Conservation (phyloP, 2,113 vertebrate genomes). For the Turnix velox region DNA sequence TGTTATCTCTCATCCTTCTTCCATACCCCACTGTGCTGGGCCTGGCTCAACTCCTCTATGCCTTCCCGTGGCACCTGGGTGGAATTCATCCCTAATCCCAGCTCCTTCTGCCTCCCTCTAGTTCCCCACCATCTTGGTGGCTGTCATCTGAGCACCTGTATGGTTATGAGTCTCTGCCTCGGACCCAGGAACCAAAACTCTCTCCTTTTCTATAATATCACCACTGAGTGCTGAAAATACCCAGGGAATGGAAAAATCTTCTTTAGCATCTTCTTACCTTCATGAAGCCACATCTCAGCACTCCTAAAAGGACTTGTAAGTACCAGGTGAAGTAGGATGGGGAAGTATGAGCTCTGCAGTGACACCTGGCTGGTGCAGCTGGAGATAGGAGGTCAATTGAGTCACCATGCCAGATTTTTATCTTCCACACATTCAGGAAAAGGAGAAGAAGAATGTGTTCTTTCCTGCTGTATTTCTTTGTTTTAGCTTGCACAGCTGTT, state of each 20-base stretch:
- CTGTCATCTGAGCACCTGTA: neutral
- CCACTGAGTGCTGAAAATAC: neutral
- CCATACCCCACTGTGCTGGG: neutral
- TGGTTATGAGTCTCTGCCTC: neutral
- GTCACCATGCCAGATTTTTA: neutral
- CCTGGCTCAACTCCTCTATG: neutral
- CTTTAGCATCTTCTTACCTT: neutral
- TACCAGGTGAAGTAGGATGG: neutral
- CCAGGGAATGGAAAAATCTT: neutral
- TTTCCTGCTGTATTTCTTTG: neutral
- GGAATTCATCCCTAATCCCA: neutral
- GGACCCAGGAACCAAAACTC: neutral
- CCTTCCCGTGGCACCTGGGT: too few species aligned
- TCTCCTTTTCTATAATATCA: neutral
- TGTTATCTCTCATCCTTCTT: neutral
- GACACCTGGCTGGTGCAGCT: neutral
- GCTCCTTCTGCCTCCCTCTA: neutral
- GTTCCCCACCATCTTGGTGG: rapidly evolving
- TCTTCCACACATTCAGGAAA: neutral
- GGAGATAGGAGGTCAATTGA: neutral
- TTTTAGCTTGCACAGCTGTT: neutral
- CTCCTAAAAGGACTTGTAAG: neutral
- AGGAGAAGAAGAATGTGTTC: neutral
- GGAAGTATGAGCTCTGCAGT: neutral
- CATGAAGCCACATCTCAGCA: neutral